Evolutionary conservation across 2,888 invertebrate genomes (phyloP).

Genomic region (Amiota communis): DNA sequence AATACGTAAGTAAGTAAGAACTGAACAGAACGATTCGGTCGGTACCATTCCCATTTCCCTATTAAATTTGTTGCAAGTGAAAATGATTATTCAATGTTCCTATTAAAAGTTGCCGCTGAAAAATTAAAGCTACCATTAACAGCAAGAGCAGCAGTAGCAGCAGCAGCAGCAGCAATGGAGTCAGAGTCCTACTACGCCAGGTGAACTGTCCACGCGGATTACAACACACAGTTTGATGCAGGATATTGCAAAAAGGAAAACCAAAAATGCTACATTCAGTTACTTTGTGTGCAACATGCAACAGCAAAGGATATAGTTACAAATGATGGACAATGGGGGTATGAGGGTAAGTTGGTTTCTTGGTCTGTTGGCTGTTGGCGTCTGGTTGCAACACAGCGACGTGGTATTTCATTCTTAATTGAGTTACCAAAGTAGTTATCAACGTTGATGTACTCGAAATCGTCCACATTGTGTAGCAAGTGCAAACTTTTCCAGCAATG

Average conservation of each 20-base stretch:
- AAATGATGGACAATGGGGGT: no score
- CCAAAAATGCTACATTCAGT: background rate
- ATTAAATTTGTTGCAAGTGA: background rate
- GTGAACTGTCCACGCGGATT: background rate
- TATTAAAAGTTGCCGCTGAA: constrained; percentile 9
- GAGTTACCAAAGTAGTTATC: constrained; percentile 61
- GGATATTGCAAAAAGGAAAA: background rate
- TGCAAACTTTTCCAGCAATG: constrained; percentile 15
- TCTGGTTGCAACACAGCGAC: background rate
- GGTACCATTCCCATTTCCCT: no score
- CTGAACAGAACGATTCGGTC: no score
- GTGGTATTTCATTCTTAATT: constrained; percentile 47
- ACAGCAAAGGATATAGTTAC: constrained; percentile 9
- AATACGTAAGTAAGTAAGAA: background rate
- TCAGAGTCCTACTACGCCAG: background rate
- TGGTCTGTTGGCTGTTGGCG: background rate
- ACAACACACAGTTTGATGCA: background rate
- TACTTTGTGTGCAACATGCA: background rate
- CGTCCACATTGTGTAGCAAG: constrained; percentile 13
- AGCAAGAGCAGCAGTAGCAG: background rate
- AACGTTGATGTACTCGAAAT: constrained; percentile 50
- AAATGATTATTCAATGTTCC: constrained; percentile 14
- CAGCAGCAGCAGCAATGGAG: no score
- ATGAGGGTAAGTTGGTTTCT: no score
- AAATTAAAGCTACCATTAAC: constrained; percentile 17